phyloP scores from a whole-genome alignment of 2,888 invertebrate genomes.

The Willowsia nigromaculata region DNA sequence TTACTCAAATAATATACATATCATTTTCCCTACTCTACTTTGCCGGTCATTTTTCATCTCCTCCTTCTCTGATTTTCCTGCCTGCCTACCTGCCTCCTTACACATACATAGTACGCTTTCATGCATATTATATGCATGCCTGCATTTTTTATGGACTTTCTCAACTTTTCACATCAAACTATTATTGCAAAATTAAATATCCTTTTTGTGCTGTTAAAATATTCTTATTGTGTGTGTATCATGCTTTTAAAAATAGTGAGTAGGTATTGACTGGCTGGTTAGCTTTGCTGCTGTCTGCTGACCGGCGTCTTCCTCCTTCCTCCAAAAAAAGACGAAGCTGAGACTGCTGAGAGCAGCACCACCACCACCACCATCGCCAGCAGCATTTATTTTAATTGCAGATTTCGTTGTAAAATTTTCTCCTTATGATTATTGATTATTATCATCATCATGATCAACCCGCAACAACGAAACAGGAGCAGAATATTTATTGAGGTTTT shows the following conservation, averaged over 20 bases:
- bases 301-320: conserved; percentile 33
- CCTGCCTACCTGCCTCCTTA: not conserved
- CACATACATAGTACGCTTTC: not conserved
- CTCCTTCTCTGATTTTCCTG: conserved; percentile 21
- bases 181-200: conserved; percentile 10
- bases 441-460: conserved; percentile 42
- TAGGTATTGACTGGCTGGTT: not conserved
- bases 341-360: not conserved
- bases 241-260: not conserved
- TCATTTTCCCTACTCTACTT: not conserved
- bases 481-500: not conserved
- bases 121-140: not conserved
- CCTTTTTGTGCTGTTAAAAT: too few relatives aligned
- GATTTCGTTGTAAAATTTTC: conserved; percentile 26
- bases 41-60: conserved; percentile 9
- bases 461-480: not conserved
- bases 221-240: not conserved
- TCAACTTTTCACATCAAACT: not conserved
- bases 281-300: not conserved
- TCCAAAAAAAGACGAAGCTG: not conserved
- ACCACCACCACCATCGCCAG: conserved; percentile 2
- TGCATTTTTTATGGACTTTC: not conserved
- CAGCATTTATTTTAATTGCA: conserved; percentile 58
- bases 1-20: conserved; percentile 1
- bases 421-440: conserved; percentile 62